Evolutionary conservation across 2,888 invertebrate species (phyloP).

Genomic region (Clusia tigrina): DNA sequence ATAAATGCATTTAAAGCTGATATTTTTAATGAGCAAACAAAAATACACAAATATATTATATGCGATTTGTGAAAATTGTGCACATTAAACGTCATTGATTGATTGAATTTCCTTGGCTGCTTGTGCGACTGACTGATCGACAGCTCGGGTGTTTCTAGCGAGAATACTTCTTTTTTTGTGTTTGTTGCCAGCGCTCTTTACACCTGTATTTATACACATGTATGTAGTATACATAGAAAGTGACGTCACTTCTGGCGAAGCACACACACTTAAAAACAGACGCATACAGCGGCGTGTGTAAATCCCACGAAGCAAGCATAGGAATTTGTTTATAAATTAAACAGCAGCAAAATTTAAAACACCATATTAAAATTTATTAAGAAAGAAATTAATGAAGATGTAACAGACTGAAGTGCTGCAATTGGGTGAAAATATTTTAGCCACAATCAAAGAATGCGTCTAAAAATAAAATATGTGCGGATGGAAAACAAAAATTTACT

Average conservation of each 20-base stretch:
- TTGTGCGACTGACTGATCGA: no score
- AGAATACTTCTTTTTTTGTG: no score
- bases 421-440: not conserved
- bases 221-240: constrained; percentile 9
- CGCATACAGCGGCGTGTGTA: not conserved
- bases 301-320: not conserved
- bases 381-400: not conserved
- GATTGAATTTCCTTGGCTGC: no score
- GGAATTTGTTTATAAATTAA: constrained; percentile 3
- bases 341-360: no score
- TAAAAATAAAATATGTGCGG: not conserved
- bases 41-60: no score
- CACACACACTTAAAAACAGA: not conserved
- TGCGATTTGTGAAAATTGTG: no score
- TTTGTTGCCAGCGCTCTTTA: not conserved
- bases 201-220: constrained; percentile 10
- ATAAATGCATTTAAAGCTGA: no score
- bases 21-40: no score
- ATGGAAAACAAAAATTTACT: constrained; percentile 2
- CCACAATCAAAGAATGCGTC: not conserved
- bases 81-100: not conserved
- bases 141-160: not conserved
- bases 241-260: constrained; percentile 13
- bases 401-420: not conserved
- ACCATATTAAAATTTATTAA: no score